These are phyloP conservation scores for Calidris pygmaea DNA, from an alignment of 2,113 vertebrate species.

Conservation along the genomic window DNA sequence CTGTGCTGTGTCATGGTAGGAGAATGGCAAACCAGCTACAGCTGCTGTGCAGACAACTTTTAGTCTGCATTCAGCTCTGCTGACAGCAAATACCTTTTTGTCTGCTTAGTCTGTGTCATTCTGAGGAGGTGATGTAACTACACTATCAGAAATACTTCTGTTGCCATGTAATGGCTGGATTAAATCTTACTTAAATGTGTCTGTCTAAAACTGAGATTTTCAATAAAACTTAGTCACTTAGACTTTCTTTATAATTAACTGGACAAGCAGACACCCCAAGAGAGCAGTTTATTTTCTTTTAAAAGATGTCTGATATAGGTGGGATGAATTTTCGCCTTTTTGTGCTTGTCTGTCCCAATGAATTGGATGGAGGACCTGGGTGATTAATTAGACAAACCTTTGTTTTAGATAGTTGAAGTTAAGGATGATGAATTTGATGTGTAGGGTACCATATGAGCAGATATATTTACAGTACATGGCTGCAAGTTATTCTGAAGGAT, in stretches of 20 bases:
- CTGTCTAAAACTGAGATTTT: neutral
- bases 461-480: neutral
- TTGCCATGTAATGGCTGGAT: neutral
- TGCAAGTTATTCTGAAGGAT: neutral
- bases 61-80: neutral
- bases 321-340: neutral
- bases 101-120: neutral
- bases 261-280: neutral
- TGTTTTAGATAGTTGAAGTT: neutral
- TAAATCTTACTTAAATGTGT: neutral
- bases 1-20: neutral
- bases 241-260: neutral
- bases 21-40: neutral
- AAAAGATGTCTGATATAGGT: neutral
- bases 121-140: neutral
- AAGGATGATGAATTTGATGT: neutral
- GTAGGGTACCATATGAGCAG: neutral
- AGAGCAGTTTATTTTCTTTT: neutral
- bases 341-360: neutral
- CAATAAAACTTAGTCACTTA: neutral
- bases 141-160: neutral
- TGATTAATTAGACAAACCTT: neutral
- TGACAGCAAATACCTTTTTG: neutral
- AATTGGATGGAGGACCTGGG: neutral
- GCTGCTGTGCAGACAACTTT: neutral